Evolutionary conservation across 2,797 vertebrate species (phyloP).

Genomic region (Anguilla obscura): DNA sequence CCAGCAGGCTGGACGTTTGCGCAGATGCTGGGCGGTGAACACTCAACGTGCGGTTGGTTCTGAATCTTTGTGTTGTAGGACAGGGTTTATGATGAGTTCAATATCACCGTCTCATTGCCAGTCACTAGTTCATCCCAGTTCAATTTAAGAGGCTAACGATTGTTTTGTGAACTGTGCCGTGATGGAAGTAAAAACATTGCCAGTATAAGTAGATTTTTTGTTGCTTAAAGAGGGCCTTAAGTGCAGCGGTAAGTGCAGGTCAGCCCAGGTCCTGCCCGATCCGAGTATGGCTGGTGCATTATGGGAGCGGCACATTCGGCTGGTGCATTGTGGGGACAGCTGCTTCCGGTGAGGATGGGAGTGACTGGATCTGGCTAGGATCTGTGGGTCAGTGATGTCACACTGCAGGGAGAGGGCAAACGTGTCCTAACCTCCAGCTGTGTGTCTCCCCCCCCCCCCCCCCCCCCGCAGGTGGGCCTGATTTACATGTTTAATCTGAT

Average conservation of each 20-base stretch:
- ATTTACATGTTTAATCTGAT: slow-evolving; percentile 99
- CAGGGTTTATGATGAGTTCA: not conserved
- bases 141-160: no score
- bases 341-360: not conserved
- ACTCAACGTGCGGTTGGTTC: not conserved
- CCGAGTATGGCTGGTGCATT: no score
- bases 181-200: not conserved
- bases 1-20: not conserved
- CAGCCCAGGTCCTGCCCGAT: no score
- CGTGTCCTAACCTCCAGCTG: not conserved
- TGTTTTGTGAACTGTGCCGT: no score
- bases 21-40: not conserved
- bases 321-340: no score
- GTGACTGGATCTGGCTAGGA: not conserved
- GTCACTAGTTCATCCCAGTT: not conserved
- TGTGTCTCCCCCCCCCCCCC: not conserved
- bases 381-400: not conserved
- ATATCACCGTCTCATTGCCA: not conserved
- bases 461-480: slow-evolving; percentile 81
- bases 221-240: not conserved
- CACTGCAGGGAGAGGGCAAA: not conserved
- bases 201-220: not conserved
- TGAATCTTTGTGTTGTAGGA: not conserved
- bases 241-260: not conserved
- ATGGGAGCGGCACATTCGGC: no score